phyloP scores from a whole-genome alignment of 2,113 vertebrate species.

The Daubentonia madagascariensis region DNA sequence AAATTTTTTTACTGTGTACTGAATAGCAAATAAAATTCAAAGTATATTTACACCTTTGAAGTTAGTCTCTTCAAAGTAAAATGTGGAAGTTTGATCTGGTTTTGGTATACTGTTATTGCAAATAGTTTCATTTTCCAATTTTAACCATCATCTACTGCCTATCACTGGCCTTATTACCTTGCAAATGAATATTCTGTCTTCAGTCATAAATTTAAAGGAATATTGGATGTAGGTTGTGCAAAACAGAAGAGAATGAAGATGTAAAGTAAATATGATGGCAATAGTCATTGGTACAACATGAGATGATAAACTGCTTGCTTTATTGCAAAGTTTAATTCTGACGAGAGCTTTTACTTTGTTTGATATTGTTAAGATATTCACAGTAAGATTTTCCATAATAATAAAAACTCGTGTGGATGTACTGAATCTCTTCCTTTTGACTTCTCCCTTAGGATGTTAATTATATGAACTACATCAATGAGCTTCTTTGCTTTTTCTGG shows the following conservation, averaged over 20 bases:
- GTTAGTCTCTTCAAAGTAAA: neutral
- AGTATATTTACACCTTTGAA: neutral
- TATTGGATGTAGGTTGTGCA: slow-evolving; percentile 17
- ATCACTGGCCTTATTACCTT: slow-evolving; percentile 38
- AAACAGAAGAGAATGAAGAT: slow-evolving; percentile 50
- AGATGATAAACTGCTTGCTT: neutral
- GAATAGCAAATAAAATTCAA: slow-evolving; percentile 25
- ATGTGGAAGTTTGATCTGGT: neutral
- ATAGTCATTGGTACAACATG: neutral
- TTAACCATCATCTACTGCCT: slow-evolving; percentile 2
- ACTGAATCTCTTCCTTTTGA: neutral
- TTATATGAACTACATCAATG: neutral
- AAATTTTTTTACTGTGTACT: neutral
- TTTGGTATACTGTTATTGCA: neutral
- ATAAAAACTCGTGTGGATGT: neutral
- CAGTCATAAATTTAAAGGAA: slow-evolving; percentile 32
- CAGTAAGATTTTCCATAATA: neutral
- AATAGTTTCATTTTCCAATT: slow-evolving; percentile 51
- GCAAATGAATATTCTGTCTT: slow-evolving; percentile 40
- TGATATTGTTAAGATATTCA: neutral
- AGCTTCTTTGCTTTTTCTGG: neutral
- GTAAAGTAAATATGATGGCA: slow-evolving; percentile 19
- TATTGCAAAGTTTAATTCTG: neutral
- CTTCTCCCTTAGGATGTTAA: neutral
- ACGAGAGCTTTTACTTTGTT: neutral